A percentile compares a stretch with the other conserved stretches of the same genome.
These are phyloP conservation scores for Hyles euphorbiae DNA, from an alignment of 1,140 invertebrate species.

Conservation along the genomic window DNA sequence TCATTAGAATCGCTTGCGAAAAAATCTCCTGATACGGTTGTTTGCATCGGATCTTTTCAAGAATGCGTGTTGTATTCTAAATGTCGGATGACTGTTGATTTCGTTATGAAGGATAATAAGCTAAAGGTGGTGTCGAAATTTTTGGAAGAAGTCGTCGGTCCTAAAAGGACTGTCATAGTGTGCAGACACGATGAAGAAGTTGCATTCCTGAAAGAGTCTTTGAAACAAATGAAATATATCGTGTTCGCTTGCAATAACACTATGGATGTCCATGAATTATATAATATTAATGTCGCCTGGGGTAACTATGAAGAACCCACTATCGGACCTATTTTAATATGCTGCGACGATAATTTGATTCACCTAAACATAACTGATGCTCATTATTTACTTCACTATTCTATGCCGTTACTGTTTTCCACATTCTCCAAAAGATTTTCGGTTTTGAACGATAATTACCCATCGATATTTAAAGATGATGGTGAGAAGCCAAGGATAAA, in stretches of 20 bases:
- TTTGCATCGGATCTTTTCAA: constrained; percentile 59
- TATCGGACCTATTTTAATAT: constrained; percentile 51
- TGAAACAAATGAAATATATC: constrained; percentile 32
- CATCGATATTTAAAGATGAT: constrained; percentile 51
- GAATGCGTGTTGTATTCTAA: constrained; percentile 66
- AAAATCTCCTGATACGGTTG: constrained; percentile 49
- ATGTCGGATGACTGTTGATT: constrained; percentile 44
- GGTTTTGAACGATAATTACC: constrained; percentile 60
- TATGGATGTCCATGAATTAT: constrained; percentile 56
- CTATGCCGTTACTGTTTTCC: constrained; percentile 52
- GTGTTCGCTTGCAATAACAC: constrained; percentile 44
- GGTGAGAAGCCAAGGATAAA: constrained; percentile 48
- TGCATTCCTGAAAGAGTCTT: constrained; percentile 27
- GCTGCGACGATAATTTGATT: constrained; percentile 60
- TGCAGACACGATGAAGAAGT: constrained; percentile 58
- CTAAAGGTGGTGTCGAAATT: constrained; percentile 38
- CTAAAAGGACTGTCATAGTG: constrained; percentile 56
- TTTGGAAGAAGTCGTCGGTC: constrained; percentile 37
- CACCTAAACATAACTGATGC: constrained; percentile 62
- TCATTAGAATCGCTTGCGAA: constrained; percentile 52
- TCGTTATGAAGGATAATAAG: constrained; percentile 47
- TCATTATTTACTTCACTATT: constrained; percentile 57
- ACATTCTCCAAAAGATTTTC: constrained; percentile 61
- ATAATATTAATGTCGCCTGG: constrained; percentile 41
- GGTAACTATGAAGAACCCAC: constrained; percentile 51